Evolutionary conservation across 2,113 vertebrate genomes (phyloP), one percentile per base, ranked within the genome.

Genomic region (Corythoichthys intestinalis): DNA sequence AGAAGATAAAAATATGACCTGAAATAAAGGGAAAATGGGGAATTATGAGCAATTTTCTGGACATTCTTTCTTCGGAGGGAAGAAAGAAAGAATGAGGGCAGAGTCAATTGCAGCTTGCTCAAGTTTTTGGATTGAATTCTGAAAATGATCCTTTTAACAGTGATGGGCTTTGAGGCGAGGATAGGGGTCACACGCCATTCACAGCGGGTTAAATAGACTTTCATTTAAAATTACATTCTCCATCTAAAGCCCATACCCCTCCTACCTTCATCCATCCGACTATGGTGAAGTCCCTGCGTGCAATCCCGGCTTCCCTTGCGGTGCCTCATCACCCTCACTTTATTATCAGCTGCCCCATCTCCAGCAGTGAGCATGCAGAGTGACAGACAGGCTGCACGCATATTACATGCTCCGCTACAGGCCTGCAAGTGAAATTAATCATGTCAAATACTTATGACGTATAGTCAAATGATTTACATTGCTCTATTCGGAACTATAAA

Each of bases 111-210:
- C 87, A 89, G 88, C 90, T 92, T 91, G 91, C 88, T 92, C 83
- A 92, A 93, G 90, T 91, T 93, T 90, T 88, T 87, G 84, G 90
- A 87, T 89, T 93, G 91, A 91, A 93, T 91, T 92, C 87, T 92
- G 91, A 92, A 91, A 93, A 92, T 91, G 91, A 93, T 92, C 78
- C 89, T 92, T 91, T 91, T 90, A 91, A 89, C 87, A 89, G 86
- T 88, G 82, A 90, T 92, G 91, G 89, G 79, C 89, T 88, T 85
- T 87, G 85, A 87, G 84, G 87, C 89, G 86, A 86, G 82, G 86
- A 84, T 82, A 74, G 81, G 84, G 88, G 88, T 90, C 92, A 47
- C 61, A 87, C 76, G 89, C 85, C 87, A 90, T 92, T 89, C 88
- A 83, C 88, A 87, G 88, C 83, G 71, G 92, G 91, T 91, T 94